Base-by-base conservation (phyloP, 2,797 vertebrate genomes). In the Jordanella pulchra region DNA sequence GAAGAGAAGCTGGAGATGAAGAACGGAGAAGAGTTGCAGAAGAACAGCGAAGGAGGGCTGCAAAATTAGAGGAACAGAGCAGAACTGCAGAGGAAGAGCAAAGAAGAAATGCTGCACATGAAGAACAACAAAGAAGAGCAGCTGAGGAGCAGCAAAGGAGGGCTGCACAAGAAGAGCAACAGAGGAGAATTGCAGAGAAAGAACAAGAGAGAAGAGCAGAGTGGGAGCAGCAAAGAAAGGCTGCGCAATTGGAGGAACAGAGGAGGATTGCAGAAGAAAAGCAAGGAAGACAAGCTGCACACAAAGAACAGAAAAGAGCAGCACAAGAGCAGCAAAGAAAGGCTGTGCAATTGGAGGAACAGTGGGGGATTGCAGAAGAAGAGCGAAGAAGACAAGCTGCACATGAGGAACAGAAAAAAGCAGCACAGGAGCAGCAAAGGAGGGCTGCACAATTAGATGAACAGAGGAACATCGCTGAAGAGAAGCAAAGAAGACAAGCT, bases 221-320 rank as follows among this genome's bases (percentile, higher is more conserved):
- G 3, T 81, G 87, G 35, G 80, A 89, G 10, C 21, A 63, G 60
- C 35, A 63, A 42, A 90, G 76, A 7, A 83, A 72, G 81, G 81
- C 81, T 63, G 84, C 80, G 23, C 1, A 73, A 1, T 39, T n/a
- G 2, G 66, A 67, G 17, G 54, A 50, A 50, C 14, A 71, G 10
- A 39, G 18, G 25, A 23, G 51, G 23, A 7, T 53, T 53, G 51
- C 23, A 0, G 51, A 25, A 42, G 80, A 84, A 50, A 9, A 51
- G 50, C 84, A 81, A 76, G 79, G 76, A 58, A 87, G 35, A 72
- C 78, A 84, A 73, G 65, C 63, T 32, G 88, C 39, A 2, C 53
- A 25, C 3, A 50, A 76, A 15, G 61, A 85, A 42, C 51, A 69
- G 5, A 69, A 23, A 17, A 68, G n/a, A n/a, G 21, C 3, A 65